Base-by-base conservation (phyloP, 2,888 invertebrate species). In the Chaetoderma sp. region DNA sequence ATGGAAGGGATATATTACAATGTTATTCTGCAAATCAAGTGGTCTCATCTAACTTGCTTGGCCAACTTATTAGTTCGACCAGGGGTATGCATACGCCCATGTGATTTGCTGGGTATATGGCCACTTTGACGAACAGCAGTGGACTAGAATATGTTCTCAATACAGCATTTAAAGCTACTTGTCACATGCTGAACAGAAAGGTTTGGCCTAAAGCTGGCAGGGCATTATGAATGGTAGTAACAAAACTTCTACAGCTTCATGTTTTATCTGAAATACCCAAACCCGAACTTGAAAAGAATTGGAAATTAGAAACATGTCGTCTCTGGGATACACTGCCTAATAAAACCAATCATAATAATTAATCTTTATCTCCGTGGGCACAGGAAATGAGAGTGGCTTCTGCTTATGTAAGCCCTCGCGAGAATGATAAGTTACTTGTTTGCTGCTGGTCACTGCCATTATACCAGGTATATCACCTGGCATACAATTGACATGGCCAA, bases 1-100 rank as follows among this genome's bases (percentile, higher is more conserved):
- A n/a, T n/a, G n/a, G n/a, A n/a, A n/a, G n/a, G n/a, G n/a, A n/a
- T n/a, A n/a, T n/a, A n/a, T n/a, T n/a, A n/a, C n/a, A n/a, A n/a
- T n/a, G 58, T 66, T 8, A 27, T n/a, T 28, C 13, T 25, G 33
- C 65, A 65, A 55, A 64, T 65, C 28, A 65, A 65, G 45, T 64
- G 60, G 50, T 63, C 13, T 23, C 23, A 63, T 42, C 65, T 27
- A 25, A 36, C 36, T 8, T 21, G 56, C 6, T 64, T 13, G 32
- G 6, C 63, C 32, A 42, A 63, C 23, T 10, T 65, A 8, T n/a
- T 65, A 56, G 58, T 66, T 25, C 60, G 62, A n/a, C n/a, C n/a
- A n/a, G n/a, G n/a, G n/a, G n/a, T n/a, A n/a, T n/a, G n/a, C n/a
- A n/a, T n/a, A 42, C 47, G 23, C 57, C n/a, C 39, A 10, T 36